phyloP scores from a whole-genome alignment of 2,888 invertebrate species.

The Empis stercorea region DNA sequence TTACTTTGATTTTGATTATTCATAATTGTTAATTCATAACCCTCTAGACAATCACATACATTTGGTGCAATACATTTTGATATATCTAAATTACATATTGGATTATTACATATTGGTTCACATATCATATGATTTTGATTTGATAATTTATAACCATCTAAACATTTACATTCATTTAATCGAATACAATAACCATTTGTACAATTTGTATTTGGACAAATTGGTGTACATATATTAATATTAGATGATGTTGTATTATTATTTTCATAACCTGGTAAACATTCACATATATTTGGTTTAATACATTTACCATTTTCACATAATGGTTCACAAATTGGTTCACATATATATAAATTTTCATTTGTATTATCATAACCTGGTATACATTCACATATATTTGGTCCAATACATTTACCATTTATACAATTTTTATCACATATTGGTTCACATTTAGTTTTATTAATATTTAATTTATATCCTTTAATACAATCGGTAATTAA shows the following conservation, averaged over 20 bases:
- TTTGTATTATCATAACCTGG: slow-evolving; percentile 15
- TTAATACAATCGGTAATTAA: too few relatives aligned
- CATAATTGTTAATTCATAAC: slow-evolving; percentile 15
- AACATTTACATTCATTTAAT: slow-evolving; percentile 23
- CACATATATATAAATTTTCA: not conserved
- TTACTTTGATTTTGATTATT: too few relatives aligned
- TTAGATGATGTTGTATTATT: not conserved
- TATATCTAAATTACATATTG: slow-evolving; percentile 24
- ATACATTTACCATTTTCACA: slow-evolving; percentile 4
- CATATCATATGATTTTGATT: slow-evolving; percentile 15
- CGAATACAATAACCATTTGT: slow-evolving; percentile 22
- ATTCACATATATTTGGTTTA: slow-evolving; percentile 5
- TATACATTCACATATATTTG: slow-evolving; percentile 31
- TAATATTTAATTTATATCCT: slow-evolving; percentile 19
- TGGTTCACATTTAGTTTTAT: slow-evolving; percentile 23
- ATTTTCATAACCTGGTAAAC: slow-evolving; percentile 1
- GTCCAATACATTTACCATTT: slow-evolving; percentile 35
- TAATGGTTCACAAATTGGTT: slow-evolving; percentile 5
- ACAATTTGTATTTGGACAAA: slow-evolving; percentile 10
- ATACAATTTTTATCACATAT: slow-evolving; percentile 22
- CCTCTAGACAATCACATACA: slow-evolving; percentile 26
- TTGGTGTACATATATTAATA: slow-evolving; percentile 4
- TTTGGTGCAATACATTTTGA: slow-evolving; percentile 29
- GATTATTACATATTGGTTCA: slow-evolving; percentile 22
- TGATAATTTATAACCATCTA: slow-evolving; percentile 15